Conservation (phyloP, 2,797 vertebrate genomes). For the Allochrocebus solatus region DNA sequence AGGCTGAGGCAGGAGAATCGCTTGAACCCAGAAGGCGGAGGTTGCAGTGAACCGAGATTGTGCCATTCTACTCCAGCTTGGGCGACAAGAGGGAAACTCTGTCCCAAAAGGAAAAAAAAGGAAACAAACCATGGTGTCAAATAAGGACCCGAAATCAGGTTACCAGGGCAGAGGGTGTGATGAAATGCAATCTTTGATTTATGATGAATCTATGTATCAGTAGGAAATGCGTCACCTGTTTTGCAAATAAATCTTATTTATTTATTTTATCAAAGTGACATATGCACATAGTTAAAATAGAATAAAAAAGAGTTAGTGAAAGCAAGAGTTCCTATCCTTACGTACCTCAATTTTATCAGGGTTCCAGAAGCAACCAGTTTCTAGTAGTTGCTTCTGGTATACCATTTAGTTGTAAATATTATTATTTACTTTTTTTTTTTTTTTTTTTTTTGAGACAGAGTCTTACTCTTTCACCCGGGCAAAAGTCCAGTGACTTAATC, state of each 20-base stretch:
- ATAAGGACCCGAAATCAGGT: neutral
- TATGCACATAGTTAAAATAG: neutral
- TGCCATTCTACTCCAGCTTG: no score
- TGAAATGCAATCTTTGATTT: slow-evolving; percentile 1
- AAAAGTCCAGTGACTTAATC: no score
- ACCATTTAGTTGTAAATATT: neutral
- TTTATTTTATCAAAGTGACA: neutral
- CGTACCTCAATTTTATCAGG: neutral
- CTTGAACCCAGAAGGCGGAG: no score
- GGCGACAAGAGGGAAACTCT: no score
- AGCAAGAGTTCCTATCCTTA: neutral
- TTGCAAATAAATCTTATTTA: neutral
- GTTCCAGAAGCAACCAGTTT: neutral
- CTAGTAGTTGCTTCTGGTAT: neutral
- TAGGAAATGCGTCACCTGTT: neutral
- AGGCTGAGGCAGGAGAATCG: no score
- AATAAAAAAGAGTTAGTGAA: neutral
- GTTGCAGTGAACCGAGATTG: no score
- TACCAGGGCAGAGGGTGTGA: neutral
- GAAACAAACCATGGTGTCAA: neutral
- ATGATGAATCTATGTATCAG: neutral
- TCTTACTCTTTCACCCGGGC: no score
- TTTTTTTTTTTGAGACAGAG: no score
- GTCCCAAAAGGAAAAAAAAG: no score
- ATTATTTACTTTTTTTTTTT: no score